Evolutionary conservation across 2,797 vertebrate species (phyloP).

Genomic region (Delichon dasypus): DNA sequence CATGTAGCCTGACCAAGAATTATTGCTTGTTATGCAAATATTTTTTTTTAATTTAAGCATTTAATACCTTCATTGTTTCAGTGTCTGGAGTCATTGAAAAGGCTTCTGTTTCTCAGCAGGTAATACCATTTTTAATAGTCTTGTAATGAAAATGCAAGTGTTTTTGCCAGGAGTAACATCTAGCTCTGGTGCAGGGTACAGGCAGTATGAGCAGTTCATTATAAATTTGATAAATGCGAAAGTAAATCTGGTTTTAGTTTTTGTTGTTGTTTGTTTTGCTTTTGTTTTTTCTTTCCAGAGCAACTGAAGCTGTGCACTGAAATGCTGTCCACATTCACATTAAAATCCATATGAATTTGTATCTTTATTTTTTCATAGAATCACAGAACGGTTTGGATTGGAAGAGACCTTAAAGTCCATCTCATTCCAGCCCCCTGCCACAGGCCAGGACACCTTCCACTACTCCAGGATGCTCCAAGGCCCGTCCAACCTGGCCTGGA

Average conservation of each 20-base stretch:
- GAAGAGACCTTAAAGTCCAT: not conserved
- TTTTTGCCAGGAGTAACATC: not conserved
- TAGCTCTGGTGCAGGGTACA: not conserved
- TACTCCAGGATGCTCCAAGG: rapidly evolving
- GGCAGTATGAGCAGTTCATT: not conserved
- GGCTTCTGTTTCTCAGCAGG: not conserved
- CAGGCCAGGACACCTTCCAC: not conserved
- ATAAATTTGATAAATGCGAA: not conserved
- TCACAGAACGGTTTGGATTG: not conserved
- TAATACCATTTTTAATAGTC: not conserved
- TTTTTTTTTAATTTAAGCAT: not conserved
- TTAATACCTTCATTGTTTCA: not conserved
- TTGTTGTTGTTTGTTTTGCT: too few relatives aligned
- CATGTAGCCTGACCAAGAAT: not conserved
- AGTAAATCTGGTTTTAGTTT: not conserved
- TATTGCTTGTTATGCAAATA: rapidly evolving
- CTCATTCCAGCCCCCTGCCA: not conserved
- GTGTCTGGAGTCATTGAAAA: not conserved
- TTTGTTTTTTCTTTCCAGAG: not conserved
- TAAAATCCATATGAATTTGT: not conserved
- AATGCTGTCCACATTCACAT: not conserved
- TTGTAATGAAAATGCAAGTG: too few relatives aligned
- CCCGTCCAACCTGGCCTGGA: not conserved
- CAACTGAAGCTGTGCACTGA: not conserved
- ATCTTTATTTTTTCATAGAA: not conserved